phyloP scores from a whole-genome alignment of 2,113 vertebrate genomes.

The Nannobrachium achirus region DNA sequence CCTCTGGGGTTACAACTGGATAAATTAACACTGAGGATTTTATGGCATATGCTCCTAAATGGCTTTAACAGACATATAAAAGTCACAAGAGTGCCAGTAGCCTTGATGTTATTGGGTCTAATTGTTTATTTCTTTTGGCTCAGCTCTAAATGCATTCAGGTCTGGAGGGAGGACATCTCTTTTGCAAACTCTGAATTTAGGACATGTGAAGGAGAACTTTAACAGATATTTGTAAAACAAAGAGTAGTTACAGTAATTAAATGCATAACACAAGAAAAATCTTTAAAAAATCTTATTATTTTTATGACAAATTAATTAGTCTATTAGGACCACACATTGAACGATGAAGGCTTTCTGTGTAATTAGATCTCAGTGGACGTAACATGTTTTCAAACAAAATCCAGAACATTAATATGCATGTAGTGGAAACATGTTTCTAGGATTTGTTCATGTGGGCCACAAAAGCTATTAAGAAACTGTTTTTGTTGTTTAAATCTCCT shows the following conservation, averaged over 20 bases:
- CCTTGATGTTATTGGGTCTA: constrained; percentile 58
- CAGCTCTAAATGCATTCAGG: constrained; percentile 44
- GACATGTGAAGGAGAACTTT: constrained; percentile 51
- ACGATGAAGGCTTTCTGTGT: constrained; percentile 66
- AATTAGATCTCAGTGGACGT: constrained; percentile 74
- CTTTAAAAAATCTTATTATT: constrained; percentile 45
- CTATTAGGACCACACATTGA: constrained; percentile 74
- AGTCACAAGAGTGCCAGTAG: constrained; percentile 49
- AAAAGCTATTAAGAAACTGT: constrained; percentile 76
- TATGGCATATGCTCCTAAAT: constrained; percentile 52
- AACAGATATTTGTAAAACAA: constrained; percentile 75
- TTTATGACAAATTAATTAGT: constrained; percentile 72
- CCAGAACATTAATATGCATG: constrained; percentile 72
- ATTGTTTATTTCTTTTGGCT: constrained; percentile 37
- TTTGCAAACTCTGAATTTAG: constrained; percentile 46
- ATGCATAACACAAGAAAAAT: constrained; percentile 66
- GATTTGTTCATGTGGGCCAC: constrained; percentile 70
- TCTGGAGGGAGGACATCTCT: constrained; percentile 48
- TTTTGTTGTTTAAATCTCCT: constrained; percentile 76
- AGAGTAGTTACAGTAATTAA: constrained; percentile 71
- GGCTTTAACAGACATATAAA: constrained; percentile 54
- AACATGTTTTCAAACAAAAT: constrained; percentile 74
- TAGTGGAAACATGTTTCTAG: constrained; percentile 72
- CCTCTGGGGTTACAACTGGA: too few species aligned
- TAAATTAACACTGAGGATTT: too few species aligned